phyloP scores from a whole-genome alignment of 2,888 invertebrate genomes.

The Sphaerophoria rueppellii region DNA sequence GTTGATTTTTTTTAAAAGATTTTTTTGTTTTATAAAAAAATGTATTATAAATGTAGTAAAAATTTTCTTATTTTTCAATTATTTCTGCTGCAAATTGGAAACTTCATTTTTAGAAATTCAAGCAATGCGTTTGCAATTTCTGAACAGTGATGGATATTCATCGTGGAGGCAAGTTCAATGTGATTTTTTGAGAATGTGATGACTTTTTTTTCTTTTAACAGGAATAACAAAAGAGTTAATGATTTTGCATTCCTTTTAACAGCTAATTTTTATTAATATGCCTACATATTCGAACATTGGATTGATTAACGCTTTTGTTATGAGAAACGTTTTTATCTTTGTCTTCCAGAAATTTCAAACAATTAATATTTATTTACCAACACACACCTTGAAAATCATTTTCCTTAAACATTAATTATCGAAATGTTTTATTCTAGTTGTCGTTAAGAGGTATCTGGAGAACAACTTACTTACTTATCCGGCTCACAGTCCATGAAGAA shows the following conservation, averaged over 20 bases:
- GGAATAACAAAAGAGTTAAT: slow-evolving; percentile 43
- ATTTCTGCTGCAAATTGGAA: slow-evolving; percentile 76
- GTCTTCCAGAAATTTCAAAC: too few species aligned
- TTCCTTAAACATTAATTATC: too few species aligned
- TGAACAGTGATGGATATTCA: slow-evolving; percentile 77
- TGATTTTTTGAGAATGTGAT: slow-evolving; percentile 47
- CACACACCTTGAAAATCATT: too few species aligned
- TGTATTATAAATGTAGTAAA: slow-evolving; percentile 50
- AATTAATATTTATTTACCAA: neutral
- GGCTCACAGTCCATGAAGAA: too few species aligned
- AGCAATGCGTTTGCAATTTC: slow-evolving; percentile 80
- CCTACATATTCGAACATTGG: neutral
- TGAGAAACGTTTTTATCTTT: neutral
- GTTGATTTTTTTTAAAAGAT: neutral
- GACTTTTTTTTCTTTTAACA: slow-evolving; percentile 35
- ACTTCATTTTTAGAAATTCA: slow-evolving; percentile 80
- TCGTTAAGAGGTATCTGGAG: too few species aligned
- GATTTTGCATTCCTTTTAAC: slow-evolving; percentile 3
- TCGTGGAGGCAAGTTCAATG: slow-evolving; percentile 82
- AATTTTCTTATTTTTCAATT: slow-evolving; percentile 74
- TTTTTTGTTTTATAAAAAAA: slow-evolving; percentile 42
- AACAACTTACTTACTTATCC: too few species aligned
- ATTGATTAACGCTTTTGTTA: neutral
- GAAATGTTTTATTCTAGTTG: too few species aligned
- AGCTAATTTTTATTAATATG: slow-evolving; percentile 51